Evolutionary conservation across 2,113 vertebrate genomes (phyloP), one percentile per base, ranked within the genome.

Genomic region (Hiodon alosoides): DNA sequence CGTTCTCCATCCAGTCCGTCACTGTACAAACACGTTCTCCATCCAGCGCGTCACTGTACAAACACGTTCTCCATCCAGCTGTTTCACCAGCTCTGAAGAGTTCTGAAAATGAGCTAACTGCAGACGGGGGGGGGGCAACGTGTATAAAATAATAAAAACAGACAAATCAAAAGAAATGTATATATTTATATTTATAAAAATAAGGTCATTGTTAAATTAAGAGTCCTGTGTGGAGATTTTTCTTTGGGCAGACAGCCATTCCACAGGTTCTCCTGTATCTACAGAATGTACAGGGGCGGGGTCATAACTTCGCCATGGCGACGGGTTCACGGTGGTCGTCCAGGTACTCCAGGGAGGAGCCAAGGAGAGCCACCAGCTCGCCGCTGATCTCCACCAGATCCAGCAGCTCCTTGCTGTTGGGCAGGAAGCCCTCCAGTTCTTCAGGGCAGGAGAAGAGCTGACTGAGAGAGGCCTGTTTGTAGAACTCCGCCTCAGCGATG

Each of bases 341-440:
- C 53, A 95, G 76, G 86, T 92, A 94, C 82, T 94, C 91, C 17
- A 95, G 74, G 0, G 92, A 90, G n/a, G 93, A 94, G 71, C 94
- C 93, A 0, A 95, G 89, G 81, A 95, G 87, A 16, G 90, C 89
- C 82, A 91, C 93, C 71, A 95, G 90, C 80, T 95, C 92, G 0
- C 83, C 89, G 9, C 92, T 94, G 77, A 94, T 94, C 85, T 95
- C 94, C 2, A 95, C 93, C 84, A 95, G 91, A 80, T 95, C 93
- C 82, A 95, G 86, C 31, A 94, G 90, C 84, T 94, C 94, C 81
- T 94, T 95, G 89, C 93, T 93, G 83, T 95, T 93, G 0, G 93
- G 90, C 80, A 92, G 91, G 83, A 93, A 94, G 78, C 87, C 88
- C 81, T 94, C 93, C 6, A 94, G 90, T 80, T 94, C 93, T 81